Conservation (phyloP, 2,113 vertebrate species). For the Boleophthalmus pectinirostris region DNA sequence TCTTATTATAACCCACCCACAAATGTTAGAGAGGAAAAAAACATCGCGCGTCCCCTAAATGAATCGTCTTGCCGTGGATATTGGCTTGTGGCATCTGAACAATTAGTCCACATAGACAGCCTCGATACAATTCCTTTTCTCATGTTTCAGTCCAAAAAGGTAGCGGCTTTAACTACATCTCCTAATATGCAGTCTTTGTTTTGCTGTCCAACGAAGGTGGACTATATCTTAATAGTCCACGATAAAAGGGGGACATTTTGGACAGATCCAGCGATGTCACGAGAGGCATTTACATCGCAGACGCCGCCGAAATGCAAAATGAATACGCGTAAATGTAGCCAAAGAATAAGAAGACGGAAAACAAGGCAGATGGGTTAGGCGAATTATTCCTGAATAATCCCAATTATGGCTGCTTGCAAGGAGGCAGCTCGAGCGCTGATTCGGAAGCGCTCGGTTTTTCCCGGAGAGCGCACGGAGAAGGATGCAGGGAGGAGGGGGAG, state of each 20-base stretch:
- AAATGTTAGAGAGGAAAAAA: slow-evolving; percentile 42
- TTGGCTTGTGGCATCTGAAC: slow-evolving; percentile 54
- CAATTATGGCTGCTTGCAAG: slow-evolving; percentile 74
- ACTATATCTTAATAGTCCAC: slow-evolving; percentile 61
- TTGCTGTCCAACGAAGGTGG: slow-evolving; percentile 66
- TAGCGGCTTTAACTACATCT: slow-evolving; percentile 44
- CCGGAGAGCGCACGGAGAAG: slow-evolving; percentile 42
- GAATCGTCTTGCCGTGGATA: slow-evolving; percentile 55
- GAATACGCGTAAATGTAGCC: neutral
- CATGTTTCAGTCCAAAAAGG: slow-evolving; percentile 47
- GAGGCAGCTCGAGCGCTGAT: slow-evolving; percentile 66
- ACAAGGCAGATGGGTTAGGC: slow-evolving; percentile 50
- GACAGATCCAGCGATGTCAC: slow-evolving; percentile 53
- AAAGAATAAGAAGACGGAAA: slow-evolving; percentile 22
- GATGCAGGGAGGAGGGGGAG: slow-evolving; percentile 11
- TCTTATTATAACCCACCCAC: slow-evolving; percentile 70
- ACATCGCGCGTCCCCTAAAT: slow-evolving; percentile 64
- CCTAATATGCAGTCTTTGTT: slow-evolving; percentile 65
- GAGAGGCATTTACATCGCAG: slow-evolving; percentile 31
- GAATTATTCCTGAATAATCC: slow-evolving; percentile 75
- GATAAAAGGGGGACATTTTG: slow-evolving; percentile 44
- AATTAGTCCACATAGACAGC: slow-evolving; percentile 65
- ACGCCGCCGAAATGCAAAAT: slow-evolving; percentile 25
- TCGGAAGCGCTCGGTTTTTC: slow-evolving; percentile 70
- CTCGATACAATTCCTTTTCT: slow-evolving; percentile 43